phyloP scores from a whole-genome alignment of 2,888 invertebrate genomes.

The Limnephilus lunatus region DNA sequence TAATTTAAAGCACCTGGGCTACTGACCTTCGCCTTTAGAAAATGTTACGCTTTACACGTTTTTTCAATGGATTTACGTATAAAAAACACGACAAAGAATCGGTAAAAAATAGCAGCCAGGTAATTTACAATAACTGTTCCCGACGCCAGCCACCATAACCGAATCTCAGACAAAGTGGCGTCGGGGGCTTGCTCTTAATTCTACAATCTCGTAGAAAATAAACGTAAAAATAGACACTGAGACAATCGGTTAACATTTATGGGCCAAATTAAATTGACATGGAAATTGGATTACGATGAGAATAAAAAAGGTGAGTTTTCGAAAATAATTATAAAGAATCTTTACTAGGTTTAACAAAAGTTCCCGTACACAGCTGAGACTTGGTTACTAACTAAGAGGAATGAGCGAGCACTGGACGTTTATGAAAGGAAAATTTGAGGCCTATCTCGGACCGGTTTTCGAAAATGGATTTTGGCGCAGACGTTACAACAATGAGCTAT shows the following conservation, averaged over 20 bases:
- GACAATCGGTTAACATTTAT: background rate
- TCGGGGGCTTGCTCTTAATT: background rate
- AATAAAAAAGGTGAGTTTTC: background rate
- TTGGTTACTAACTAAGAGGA: no score
- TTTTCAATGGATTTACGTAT: background rate
- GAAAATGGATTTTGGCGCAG: no score
- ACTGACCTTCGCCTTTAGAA: background rate
- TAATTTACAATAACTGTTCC: background rate
- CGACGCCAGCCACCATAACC: background rate
- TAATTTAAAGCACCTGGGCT: background rate
- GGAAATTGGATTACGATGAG: background rate
- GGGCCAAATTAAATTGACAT: background rate
- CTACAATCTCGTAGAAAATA: background rate
- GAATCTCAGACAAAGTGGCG: background rate
- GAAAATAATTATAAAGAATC: background rate
- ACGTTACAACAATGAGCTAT: no score
- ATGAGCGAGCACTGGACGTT: no score
- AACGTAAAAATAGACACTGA: background rate
- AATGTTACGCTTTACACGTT: background rate
- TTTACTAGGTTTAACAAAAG: no score
- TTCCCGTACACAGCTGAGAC: no score
- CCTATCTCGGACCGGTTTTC: no score
- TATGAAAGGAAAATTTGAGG: no score
- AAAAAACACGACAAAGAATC: background rate
- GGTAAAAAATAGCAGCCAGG: background rate